phyloP scores from a whole-genome alignment of 2,888 invertebrate species.

The Leptinotarsa haldemani region DNA sequence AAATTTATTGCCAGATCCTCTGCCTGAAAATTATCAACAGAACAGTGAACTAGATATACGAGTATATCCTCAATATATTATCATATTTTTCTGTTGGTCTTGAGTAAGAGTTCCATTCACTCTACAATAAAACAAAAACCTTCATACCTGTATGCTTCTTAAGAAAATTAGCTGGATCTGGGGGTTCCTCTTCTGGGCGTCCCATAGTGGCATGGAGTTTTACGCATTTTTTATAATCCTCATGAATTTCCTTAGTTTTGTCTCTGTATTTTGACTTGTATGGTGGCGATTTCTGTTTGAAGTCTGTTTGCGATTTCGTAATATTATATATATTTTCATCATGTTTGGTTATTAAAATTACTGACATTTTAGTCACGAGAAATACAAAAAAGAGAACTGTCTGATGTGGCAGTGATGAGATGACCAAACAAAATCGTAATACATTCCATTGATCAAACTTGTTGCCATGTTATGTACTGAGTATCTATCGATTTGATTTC shows the following conservation, averaged over 20 bases:
- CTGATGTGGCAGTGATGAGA: neutral
- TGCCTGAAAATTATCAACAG: too few relatives aligned
- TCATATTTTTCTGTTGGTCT: too few relatives aligned
- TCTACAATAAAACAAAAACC: too few relatives aligned
- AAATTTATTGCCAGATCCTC: too few relatives aligned
- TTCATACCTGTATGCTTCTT: slow-evolving; percentile 66
- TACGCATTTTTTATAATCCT: slow-evolving; percentile 55
- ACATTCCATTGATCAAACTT: slow-evolving; percentile 22
- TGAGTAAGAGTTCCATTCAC: too few relatives aligned
- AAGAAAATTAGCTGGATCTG: slow-evolving; percentile 72
- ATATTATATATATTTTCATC: slow-evolving; percentile 76
- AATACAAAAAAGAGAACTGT: neutral
- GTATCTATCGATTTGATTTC: too few relatives aligned
- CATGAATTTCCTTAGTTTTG: slow-evolving; percentile 56
- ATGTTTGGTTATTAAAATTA: slow-evolving; percentile 74
- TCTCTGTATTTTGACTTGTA: slow-evolving; percentile 69
- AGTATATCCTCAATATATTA: too few relatives aligned
- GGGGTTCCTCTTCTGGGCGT: slow-evolving; percentile 72
- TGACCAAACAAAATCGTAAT: neutral
- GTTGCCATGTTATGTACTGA: neutral
- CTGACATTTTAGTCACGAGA: slow-evolving; percentile 68
- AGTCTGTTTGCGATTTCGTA: slow-evolving; percentile 57
- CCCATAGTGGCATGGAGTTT: slow-evolving; percentile 75
- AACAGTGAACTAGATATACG: too few relatives aligned
- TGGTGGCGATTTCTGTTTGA: slow-evolving; percentile 67